phyloP scores from a whole-genome alignment of 1,140 invertebrate genomes.

The Lysiphlebus fabarum region DNA sequence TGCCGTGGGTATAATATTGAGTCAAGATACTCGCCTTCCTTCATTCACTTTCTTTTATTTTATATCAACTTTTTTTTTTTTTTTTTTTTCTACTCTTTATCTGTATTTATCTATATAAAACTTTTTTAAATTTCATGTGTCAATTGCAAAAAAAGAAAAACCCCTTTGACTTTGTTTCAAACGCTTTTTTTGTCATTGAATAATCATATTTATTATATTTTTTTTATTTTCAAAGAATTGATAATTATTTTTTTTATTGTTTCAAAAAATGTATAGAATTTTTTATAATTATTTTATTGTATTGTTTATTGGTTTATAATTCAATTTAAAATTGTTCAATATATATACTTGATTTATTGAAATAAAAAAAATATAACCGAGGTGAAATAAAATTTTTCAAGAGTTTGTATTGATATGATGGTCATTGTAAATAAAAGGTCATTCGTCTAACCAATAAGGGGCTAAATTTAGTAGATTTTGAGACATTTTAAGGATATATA shows the following conservation, averaged over 20 bases:
- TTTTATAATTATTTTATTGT: background rate
- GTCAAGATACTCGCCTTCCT: conserved; percentile 36
- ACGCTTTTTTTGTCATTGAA: too few relatives aligned
- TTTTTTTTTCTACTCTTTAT: conserved; percentile 10
- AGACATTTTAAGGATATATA: conserved; percentile 25
- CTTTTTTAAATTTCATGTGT: conserved; percentile 56
- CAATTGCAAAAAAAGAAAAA: conserved; percentile 47
- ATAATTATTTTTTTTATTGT: too few relatives aligned
- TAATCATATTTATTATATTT: too few relatives aligned
- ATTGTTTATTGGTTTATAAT: background rate
- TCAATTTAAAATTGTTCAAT: background rate
- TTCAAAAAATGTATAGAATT: conserved; percentile 4
- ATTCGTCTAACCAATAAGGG: conserved; percentile 1
- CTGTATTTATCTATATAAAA: conserved; percentile 28
- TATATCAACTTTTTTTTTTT: conserved; percentile 24
- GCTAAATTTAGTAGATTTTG: conserved; percentile 7
- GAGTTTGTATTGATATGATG: too few relatives aligned
- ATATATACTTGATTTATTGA: too few relatives aligned
- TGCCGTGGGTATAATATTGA: conserved; percentile 48
- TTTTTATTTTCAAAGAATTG: too few relatives aligned
- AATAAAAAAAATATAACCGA: too few relatives aligned
- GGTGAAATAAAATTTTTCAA: too few relatives aligned
- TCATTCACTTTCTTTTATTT: conserved; percentile 22
- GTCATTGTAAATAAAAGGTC: too few relatives aligned
- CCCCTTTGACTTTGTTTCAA: conserved; percentile 46